Evolutionary conservation across 2,113 vertebrate genomes (phyloP).

Genomic region (Oostethus manadensis): DNA sequence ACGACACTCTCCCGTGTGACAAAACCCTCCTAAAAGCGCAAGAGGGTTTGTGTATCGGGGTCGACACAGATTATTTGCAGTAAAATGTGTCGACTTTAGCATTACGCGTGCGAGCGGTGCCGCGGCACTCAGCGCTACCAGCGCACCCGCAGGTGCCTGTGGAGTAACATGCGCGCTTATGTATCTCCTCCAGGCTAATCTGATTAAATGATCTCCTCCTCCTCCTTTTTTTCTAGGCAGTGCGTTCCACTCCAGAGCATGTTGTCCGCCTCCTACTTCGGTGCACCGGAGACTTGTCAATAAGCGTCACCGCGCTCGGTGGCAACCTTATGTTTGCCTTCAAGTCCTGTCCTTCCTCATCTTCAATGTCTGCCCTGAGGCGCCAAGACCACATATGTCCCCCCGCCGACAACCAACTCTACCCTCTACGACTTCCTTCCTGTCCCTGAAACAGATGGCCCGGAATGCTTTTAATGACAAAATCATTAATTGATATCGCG

Average conservation of each 20-base stretch:
- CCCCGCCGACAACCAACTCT: slow-evolving; percentile 82
- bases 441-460: slow-evolving; percentile 83
- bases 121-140: slow-evolving; percentile 37
- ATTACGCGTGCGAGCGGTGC: slow-evolving; percentile 20
- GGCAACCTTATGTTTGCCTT: slow-evolving; percentile 97
- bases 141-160: slow-evolving; percentile 64
- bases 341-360: slow-evolving; percentile 96
- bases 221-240: not conserved
- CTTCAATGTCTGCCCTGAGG: slow-evolving; percentile 95
- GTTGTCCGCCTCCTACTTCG: slow-evolving; percentile 60
- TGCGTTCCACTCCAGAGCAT: slow-evolving; percentile 3
- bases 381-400: slow-evolving; percentile 97
- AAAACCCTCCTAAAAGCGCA: no score
- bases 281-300: slow-evolving; percentile 93
- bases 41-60: no score
- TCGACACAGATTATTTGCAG: slow-evolving; percentile 4
- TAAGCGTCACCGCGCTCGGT: slow-evolving; percentile 78
- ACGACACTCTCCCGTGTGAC: no score
- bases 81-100: slow-evolving; percentile 27
- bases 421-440: slow-evolving; percentile 49
- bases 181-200: slow-evolving; percentile 65
- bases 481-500: slow-evolving; percentile 88
- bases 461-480: slow-evolving; percentile 77
- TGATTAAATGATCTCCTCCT: slow-evolving; percentile 41
- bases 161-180: slow-evolving; percentile 53